A percentile compares a stretch with the other conserved stretches of the same genome.
These are phyloP conservation scores for Cydia splendana DNA, from an alignment of 1,140 invertebrate genomes.

Conservation along the genomic window DNA sequence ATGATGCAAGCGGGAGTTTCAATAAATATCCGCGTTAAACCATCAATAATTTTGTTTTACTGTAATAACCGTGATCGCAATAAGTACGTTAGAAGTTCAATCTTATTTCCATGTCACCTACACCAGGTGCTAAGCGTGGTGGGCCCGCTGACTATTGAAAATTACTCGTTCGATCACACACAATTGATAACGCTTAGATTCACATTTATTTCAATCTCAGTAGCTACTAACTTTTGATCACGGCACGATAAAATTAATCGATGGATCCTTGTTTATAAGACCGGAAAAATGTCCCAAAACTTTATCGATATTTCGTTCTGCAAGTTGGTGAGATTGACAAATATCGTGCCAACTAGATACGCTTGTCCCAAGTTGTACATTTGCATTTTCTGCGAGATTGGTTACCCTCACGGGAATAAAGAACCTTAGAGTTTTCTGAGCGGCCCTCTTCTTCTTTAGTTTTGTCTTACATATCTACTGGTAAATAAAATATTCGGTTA, in stretches of 20 bases:
- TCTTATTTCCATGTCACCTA: too few relatives aligned
- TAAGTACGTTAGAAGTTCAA: too few relatives aligned
- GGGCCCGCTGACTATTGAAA: too few relatives aligned
- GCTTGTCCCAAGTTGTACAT: constrained; percentile 20
- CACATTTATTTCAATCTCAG: not conserved
- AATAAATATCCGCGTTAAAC: too few relatives aligned
- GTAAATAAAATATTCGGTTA: not conserved
- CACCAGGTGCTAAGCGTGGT: too few relatives aligned
- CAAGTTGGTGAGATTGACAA: constrained; percentile 30
- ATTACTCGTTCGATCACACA: too few relatives aligned
- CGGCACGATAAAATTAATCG: constrained; percentile 23
- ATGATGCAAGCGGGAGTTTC: too few relatives aligned
- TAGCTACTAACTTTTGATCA: not conserved
- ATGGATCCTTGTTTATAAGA: constrained; percentile 16
- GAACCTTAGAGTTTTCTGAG: constrained; percentile 12
- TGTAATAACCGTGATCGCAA: too few relatives aligned
- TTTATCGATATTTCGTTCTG: constrained; percentile 31
- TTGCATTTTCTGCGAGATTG: constrained; percentile 32
- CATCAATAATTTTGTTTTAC: too few relatives aligned
- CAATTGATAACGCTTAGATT: too few relatives aligned
- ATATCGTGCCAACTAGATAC: constrained; percentile 31
- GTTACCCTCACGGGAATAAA: constrained; percentile 17
- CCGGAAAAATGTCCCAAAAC: constrained; percentile 23
- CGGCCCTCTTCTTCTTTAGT: not conserved
- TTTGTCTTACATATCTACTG: constrained; percentile 1